Evolutionary conservation across 35 echinoderm and acorn worm species (phyloP).

Genomic region (Ophioderma brevispina): DNA sequence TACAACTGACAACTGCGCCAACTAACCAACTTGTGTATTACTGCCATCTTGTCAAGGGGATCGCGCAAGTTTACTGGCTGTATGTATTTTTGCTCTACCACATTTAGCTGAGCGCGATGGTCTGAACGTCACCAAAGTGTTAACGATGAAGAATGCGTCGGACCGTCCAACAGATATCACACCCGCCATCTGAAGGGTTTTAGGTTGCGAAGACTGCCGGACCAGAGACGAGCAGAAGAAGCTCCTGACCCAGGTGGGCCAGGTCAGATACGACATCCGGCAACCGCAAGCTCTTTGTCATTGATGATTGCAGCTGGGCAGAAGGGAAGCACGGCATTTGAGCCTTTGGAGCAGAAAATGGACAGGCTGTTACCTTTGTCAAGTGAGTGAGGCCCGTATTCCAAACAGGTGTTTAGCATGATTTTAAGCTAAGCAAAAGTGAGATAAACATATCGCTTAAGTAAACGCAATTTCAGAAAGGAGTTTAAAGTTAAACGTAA

Average conservation of each 20-base stretch:
- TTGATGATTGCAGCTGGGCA: slow-evolving; percentile 22
- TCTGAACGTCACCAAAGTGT: slow-evolving; percentile 66
- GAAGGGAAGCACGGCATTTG: slow-evolving; percentile 35
- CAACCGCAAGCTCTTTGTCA: slow-evolving; percentile 30
- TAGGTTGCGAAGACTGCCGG: background rate
- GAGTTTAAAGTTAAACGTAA: too few species aligned
- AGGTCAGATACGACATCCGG: slow-evolving; percentile 41
- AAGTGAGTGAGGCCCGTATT: slow-evolving; percentile 55
- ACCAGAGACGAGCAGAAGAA: background rate
- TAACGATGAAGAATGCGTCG: slow-evolving; percentile 20
- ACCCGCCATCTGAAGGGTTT: slow-evolving; percentile 11
- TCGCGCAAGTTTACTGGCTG: too few species aligned
- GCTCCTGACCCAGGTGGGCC: background rate
- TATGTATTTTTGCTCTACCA: too few species aligned
- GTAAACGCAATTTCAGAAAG: too few species aligned
- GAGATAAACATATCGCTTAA: too few species aligned
- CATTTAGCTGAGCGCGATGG: background rate
- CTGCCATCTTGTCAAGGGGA: too few species aligned
- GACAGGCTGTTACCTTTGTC: slow-evolving; percentile 47
- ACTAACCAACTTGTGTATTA: too few species aligned
- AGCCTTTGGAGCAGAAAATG: slow-evolving; percentile 23
- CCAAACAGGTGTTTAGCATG: too few species aligned
- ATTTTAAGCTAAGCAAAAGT: too few species aligned
- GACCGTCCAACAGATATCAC: background rate
- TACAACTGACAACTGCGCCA: too few species aligned